Evolutionary conservation across 2,888 invertebrate species (phyloP).

Genomic region (Leucoptera coffeella): DNA sequence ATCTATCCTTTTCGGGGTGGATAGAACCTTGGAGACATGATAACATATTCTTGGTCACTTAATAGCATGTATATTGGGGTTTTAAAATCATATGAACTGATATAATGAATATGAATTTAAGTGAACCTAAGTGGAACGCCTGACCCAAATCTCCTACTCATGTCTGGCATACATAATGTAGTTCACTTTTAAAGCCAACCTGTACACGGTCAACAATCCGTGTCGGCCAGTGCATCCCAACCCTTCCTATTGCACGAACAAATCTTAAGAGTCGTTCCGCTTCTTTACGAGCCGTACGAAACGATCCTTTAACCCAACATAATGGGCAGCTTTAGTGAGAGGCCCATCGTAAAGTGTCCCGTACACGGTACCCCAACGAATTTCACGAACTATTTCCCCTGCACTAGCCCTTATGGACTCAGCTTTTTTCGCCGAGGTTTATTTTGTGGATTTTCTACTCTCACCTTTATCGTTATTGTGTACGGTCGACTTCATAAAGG

Average conservation of each 20-base stretch:
- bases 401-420: constrained; percentile 26
- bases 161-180: too few relatives aligned
- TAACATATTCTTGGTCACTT: too few relatives aligned
- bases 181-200: too few relatives aligned
- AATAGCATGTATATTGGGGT: too few relatives aligned
- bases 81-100: too few relatives aligned
- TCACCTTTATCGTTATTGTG: constrained; percentile 53
- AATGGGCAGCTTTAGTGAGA: constrained; percentile 48
- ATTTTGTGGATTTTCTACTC: constrained; percentile 47
- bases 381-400: constrained; percentile 52
- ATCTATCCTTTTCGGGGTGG: too few relatives aligned
- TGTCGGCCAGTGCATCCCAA: constrained; percentile 42
- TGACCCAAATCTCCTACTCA: too few relatives aligned
- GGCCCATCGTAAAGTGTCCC: constrained; percentile 48
- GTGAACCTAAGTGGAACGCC: too few relatives aligned
- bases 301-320: constrained; percentile 50
- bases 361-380: constrained; percentile 33
- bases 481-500: constrained; percentile 48
- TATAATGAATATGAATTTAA: too few relatives aligned
- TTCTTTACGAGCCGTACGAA: constrained; percentile 46
- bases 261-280: constrained; percentile 44
- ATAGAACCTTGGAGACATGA: too few relatives aligned
- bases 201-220: too few relatives aligned
- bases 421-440: constrained; percentile 46
- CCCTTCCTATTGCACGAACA: constrained; percentile 49